A percentile compares a stretch with the other conserved stretches of the same genome.
These are phyloP conservation scores for Ophthalmolycus amberensis DNA, from an alignment of 2,113 vertebrate genomes.

Conservation along the genomic window DNA sequence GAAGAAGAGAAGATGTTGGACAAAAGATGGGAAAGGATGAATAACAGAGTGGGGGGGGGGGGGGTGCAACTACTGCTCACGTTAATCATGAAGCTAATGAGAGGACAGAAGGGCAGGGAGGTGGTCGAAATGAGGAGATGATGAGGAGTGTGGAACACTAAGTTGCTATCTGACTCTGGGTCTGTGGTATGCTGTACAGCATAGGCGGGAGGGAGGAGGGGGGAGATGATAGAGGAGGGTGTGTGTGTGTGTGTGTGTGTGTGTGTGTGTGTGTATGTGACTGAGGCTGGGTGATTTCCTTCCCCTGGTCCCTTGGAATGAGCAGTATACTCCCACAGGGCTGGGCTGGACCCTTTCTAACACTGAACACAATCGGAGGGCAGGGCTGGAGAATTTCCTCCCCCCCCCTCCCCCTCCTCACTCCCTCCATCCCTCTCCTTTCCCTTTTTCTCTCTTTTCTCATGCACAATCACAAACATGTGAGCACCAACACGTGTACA, in stretches of 20 bases:
- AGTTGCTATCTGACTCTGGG: conserved; percentile 72
- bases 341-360: conserved; percentile 72
- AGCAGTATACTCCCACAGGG: conserved; percentile 73
- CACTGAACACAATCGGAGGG: conserved; percentile 76
- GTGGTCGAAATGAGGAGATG: conserved; percentile 15
- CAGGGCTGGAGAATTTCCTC: conserved; percentile 70
- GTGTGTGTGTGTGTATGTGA: background rate
- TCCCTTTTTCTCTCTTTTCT: conserved; percentile 7
- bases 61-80: conserved; percentile 6
- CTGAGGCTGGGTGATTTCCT: conserved; percentile 67
- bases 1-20: conserved; percentile 19
- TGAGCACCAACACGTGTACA: conserved; percentile 41
- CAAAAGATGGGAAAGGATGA: conserved; percentile 25
- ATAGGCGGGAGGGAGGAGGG: conserved; percentile 9
- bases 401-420: conserved; percentile 19
- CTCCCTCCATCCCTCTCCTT: conserved; percentile 30
- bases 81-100: conserved; percentile 23
- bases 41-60: background rate
- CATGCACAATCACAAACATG: conserved; percentile 38
- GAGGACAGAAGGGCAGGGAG: conserved; percentile 6
- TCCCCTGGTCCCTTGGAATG: conserved; percentile 66
- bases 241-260: background rate
- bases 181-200: conserved; percentile 67
- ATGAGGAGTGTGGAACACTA: conserved; percentile 39
- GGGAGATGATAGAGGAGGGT: conserved; percentile 1